Conservation (phyloP, 1,140 invertebrate genomes). For the Anthonomus grandis region DNA sequence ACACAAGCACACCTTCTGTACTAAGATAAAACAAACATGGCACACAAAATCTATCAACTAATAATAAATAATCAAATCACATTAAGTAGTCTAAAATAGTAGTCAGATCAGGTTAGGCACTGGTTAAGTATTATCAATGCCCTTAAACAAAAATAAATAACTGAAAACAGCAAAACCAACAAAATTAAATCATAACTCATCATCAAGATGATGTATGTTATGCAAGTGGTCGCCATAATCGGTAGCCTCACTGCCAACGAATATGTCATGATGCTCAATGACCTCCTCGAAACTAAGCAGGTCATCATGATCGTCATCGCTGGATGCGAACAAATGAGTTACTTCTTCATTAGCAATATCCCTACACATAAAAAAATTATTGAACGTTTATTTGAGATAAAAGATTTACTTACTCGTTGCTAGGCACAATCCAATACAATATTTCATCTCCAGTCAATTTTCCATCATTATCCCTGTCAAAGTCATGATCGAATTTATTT, state of each 20-base stretch:
- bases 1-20: too few species aligned
- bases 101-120: too few species aligned
- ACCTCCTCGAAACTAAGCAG: slow-evolving; percentile 83
- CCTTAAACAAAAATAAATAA: too few species aligned
- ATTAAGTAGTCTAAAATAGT: too few species aligned
- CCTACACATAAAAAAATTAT: slow-evolving; percentile 52
- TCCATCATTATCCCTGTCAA: slow-evolving; percentile 86
- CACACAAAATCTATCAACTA: too few species aligned
- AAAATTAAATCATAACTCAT: slow-evolving; percentile 71
- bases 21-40: too few species aligned
- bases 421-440: slow-evolving; percentile 85
- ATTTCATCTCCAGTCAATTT: slow-evolving; percentile 77
- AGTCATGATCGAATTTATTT: slow-evolving; percentile 86
- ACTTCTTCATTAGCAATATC: slow-evolving; percentile 90
- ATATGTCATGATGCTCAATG: slow-evolving; percentile 82
- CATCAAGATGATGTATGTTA: slow-evolving; percentile 73
- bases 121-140: too few species aligned
- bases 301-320: slow-evolving; percentile 86
- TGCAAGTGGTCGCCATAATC: slow-evolving; percentile 89
- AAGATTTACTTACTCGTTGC: slow-evolving; percentile 71
- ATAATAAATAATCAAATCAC: too few species aligned
- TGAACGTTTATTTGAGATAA: neutral
- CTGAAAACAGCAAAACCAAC: too few species aligned
- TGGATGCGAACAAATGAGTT: slow-evolving; percentile 83
- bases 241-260: slow-evolving; percentile 95